Evolutionary conservation across 1,140 invertebrate species (phyloP).

Genomic region (Drosophila bifasciata): DNA sequence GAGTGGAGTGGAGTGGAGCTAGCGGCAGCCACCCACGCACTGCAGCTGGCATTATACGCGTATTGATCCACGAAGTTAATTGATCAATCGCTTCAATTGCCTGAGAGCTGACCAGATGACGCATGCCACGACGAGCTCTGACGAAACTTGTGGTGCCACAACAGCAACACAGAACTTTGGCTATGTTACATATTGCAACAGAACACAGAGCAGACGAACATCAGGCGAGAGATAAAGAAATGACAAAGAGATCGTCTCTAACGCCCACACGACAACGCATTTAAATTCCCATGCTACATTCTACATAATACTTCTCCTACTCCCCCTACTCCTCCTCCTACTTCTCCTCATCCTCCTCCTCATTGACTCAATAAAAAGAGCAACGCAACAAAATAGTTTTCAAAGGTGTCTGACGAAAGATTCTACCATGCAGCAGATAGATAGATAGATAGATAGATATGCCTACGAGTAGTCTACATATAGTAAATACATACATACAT

Average conservation of each 20-base stretch:
- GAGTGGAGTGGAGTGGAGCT: background rate
- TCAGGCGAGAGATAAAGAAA: background rate
- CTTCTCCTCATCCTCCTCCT: no score
- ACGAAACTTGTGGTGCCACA: constrained; percentile 28
- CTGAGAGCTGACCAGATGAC: constrained; percentile 17
- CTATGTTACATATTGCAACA: constrained; percentile 21
- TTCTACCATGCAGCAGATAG: constrained; percentile 2
- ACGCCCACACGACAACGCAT: constrained; percentile 28
- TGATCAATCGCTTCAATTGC: constrained; percentile 38
- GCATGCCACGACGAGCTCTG: constrained; percentile 42
- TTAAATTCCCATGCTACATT: no score
- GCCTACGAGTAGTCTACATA: no score
- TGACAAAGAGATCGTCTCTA: background rate
- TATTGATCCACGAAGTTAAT: constrained; percentile 45
- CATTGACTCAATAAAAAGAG: no score
- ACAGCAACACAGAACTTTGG: background rate
- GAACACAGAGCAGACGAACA: no score
- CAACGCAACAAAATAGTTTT: no score
- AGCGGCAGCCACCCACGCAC: constrained; percentile 23
- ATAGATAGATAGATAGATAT: background rate
- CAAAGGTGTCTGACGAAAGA: constrained; percentile 43
- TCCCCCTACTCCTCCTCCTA: no score
- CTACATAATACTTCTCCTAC: no score
- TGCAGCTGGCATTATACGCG: constrained; percentile 1
- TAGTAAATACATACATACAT: no score